phyloP scores from a whole-genome alignment of 2,888 invertebrate species.

The Stenolophus ochropezus region DNA sequence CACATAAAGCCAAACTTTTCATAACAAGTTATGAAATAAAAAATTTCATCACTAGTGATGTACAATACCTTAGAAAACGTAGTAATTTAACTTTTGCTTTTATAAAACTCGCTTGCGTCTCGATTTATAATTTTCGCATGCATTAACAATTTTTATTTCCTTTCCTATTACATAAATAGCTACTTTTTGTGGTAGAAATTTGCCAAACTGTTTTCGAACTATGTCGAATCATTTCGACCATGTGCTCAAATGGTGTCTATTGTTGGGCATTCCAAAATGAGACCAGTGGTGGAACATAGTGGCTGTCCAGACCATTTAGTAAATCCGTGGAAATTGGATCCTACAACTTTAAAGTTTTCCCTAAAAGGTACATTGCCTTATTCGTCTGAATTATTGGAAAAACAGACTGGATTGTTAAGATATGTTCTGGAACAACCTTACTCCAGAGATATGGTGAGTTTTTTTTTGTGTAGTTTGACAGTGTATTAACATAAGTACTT shows the following conservation, averaged over 20 bases:
- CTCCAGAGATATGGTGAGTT: conserved; percentile 87
- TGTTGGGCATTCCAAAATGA: conserved; percentile 90
- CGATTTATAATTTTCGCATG: too few species aligned
- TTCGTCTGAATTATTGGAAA: conserved; percentile 88
- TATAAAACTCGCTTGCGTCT: too few species aligned
- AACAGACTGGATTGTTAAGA: conserved; percentile 89
- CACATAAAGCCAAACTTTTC: too few species aligned
- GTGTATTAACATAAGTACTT: too few species aligned
- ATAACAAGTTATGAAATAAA: too few species aligned
- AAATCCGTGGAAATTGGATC: conserved; percentile 95
- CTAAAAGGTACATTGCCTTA: conserved; percentile 90
- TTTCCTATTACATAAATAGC: not conserved
- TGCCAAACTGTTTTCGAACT: conserved; percentile 88
- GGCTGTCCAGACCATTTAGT: conserved; percentile 92
- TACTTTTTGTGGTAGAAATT: conserved; percentile 80
- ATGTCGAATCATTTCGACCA: conserved; percentile 93
- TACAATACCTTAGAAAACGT: too few species aligned
- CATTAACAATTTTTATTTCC: too few species aligned
- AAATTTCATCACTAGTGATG: too few species aligned
- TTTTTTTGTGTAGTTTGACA: too few species aligned
- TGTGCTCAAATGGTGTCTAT: conserved; percentile 98
- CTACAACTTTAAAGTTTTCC: conserved; percentile 82
- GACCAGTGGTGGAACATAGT: conserved; percentile 95
- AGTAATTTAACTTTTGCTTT: too few species aligned
- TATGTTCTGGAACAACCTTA: conserved; percentile 97